Conservation (phyloP, 2,888 invertebrate genomes). For the Prosapia bicincta region DNA sequence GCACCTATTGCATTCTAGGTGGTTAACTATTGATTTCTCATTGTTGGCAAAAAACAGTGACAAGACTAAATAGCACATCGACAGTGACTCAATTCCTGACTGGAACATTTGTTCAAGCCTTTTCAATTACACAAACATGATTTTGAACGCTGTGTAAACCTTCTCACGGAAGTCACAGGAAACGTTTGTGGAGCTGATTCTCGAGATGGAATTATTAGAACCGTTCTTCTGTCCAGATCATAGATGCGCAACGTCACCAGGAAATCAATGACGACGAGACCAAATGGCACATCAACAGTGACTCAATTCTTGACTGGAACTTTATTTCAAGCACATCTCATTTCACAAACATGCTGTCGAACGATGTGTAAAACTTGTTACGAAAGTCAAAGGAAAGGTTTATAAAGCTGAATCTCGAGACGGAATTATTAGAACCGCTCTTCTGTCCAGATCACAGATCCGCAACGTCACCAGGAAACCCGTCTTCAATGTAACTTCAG, state of each 20-base stretch:
- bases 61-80: too few relatives aligned
- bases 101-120: neutral
- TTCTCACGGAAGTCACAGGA: constrained; percentile 28
- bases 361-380: too few relatives aligned
- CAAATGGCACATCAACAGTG: too few relatives aligned
- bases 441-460: constrained; percentile 28
- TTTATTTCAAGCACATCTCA: neutral
- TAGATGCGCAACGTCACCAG: constrained; percentile 28
- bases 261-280: neutral
- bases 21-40: too few relatives aligned
- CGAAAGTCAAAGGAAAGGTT: constrained; percentile 28
- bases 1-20: too few relatives aligned
- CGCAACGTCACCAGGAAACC: constrained; percentile 26
- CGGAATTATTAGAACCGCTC: constrained; percentile 23
- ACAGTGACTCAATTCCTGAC: neutral
- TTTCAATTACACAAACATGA: neutral
- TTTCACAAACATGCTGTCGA: too few relatives aligned
- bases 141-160: constrained; percentile 28
- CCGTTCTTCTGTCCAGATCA: constrained; percentile 29
- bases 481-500: neutral
- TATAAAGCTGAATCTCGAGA: constrained; percentile 24
- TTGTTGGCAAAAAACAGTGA: too few relatives aligned
- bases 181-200: constrained; percentile 29
- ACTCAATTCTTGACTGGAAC: too few relatives aligned
- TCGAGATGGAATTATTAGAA: constrained; percentile 13